Percentiles rank a stretch among this genome's conserved stretches.
phyloP scores from a whole-genome alignment of 2,888 invertebrate genomes.

The Hedya salicella region DNA sequence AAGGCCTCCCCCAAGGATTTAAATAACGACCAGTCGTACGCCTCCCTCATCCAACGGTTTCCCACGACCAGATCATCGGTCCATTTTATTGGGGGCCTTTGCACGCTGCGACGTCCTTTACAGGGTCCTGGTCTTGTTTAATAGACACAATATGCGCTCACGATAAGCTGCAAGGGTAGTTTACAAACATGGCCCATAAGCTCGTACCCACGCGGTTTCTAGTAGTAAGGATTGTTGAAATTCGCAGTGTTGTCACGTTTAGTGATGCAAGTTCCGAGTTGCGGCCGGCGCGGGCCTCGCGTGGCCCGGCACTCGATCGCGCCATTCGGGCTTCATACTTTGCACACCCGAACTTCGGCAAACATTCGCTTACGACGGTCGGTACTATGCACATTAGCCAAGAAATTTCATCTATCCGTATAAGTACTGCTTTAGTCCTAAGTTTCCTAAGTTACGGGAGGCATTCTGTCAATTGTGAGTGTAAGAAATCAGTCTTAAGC shows the following conservation, averaged over 20 bases:
- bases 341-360: conserved; percentile 23
- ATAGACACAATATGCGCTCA: neutral
- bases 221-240: conserved; percentile 24
- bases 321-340: conserved; percentile 27
- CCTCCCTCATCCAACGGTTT: no score
- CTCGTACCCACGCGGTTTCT: conserved; percentile 19
- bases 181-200: conserved; percentile 34
- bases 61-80: no score
- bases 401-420: neutral
- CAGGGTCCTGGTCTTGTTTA: neutral
- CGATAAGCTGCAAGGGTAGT: conserved; percentile 18
- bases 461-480: no score
- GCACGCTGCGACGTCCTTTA: no score
- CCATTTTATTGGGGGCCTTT: no score
- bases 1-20: no score
- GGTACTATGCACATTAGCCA: neutral
- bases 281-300: conserved; percentile 22
- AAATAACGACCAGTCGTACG: no score
- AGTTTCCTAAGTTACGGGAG: no score
- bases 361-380: conserved; percentile 2
- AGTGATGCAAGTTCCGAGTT: conserved; percentile 22
- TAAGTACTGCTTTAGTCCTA: no score
- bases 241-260: conserved; percentile 32
- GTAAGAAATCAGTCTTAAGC: no score
- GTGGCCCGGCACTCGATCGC: conserved; percentile 19